Conservation (phyloP, 2,113 vertebrate genomes). For the Meles meles region DNA sequence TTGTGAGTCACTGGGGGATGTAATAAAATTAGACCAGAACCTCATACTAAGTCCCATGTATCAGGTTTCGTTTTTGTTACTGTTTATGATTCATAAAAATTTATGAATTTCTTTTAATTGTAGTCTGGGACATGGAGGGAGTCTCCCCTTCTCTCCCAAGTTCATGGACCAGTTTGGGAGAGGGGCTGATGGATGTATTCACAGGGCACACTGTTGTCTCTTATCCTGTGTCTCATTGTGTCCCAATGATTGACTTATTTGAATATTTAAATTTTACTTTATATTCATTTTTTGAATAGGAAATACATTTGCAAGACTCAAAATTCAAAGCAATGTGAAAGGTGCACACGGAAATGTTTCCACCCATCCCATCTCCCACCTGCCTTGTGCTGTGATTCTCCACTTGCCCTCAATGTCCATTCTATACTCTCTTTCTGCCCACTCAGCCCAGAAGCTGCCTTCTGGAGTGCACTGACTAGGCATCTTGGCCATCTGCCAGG, state of each 20-base stretch:
- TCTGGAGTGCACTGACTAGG: fast-evolving
- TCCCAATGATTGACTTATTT: not conserved
- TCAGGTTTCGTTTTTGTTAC: not conserved
- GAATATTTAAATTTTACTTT: not conserved
- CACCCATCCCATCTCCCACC: not conserved
- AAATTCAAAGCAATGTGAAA: not conserved
- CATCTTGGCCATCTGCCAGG: not conserved
- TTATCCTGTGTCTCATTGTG: not conserved
- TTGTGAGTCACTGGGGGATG: fast-evolving
- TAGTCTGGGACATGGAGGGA: not conserved
- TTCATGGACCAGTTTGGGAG: too few species aligned
- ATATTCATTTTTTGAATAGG: not conserved
- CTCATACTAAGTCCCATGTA: fast-evolving
- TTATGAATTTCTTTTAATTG: not conserved
- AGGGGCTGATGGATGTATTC: not conserved
- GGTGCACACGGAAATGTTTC: not conserved
- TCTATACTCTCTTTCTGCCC: not conserved
- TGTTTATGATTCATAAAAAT: not conserved
- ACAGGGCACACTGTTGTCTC: not conserved
- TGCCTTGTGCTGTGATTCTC: not conserved
- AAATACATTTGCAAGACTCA: not conserved
- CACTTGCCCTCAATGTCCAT: not conserved
- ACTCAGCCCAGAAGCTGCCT: not conserved
- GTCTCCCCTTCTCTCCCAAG: too few species aligned
- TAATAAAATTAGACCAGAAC: not conserved